phyloP scores from a whole-genome alignment of 2,113 vertebrate genomes.

The Progne subis region DNA sequence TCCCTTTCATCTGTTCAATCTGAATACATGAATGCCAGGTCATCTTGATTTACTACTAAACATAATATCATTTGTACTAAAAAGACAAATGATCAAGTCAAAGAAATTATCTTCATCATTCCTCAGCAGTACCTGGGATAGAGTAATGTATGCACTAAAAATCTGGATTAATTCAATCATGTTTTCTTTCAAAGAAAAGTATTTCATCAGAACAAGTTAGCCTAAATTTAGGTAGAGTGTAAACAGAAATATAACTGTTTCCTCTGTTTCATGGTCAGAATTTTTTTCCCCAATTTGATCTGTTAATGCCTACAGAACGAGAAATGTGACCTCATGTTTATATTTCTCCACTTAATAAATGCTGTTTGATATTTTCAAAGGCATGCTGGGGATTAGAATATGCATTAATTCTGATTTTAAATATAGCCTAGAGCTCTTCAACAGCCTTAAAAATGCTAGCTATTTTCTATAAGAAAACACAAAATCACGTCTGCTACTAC shows the following conservation, averaged over 20 bases:
- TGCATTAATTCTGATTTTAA: conserved; percentile 9
- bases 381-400: background rate
- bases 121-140: background rate
- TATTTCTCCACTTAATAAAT: conserved; percentile 17
- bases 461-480: background rate
- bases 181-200: background rate
- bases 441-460: background rate
- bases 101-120: background rate
- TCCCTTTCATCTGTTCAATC: background rate
- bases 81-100: background rate
- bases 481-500: background rate
- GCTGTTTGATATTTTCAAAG: conserved; percentile 32
- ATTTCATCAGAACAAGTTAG: background rate
- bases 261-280: background rate
- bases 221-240: background rate
- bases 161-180: background rate
- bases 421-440: background rate
- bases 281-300: background rate
- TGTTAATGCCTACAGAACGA: background rate
- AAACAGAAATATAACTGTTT: background rate
- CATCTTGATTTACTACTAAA: background rate
- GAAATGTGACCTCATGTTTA: conserved; percentile 12
- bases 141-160: background rate
- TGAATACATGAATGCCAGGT: background rate
- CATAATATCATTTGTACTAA: background rate